phyloP scores from a whole-genome alignment of 2,113 vertebrate genomes.

The Lynx canadensis region DNA sequence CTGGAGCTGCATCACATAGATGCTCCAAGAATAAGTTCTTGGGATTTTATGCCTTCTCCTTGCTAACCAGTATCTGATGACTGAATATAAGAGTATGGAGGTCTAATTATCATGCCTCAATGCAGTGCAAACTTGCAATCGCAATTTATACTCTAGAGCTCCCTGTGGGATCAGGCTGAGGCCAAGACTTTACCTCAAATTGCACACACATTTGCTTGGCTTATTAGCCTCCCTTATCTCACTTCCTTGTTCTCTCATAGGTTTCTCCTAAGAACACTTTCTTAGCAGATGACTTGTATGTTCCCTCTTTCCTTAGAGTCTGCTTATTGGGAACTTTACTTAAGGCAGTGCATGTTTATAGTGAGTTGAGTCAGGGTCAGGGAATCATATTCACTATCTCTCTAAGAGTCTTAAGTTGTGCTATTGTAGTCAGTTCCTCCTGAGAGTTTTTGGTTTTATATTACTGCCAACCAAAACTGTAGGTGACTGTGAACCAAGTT shows the following conservation, averaged over 20 bases:
- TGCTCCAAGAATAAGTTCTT: background rate
- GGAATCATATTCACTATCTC: background rate
- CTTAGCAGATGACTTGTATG: background rate
- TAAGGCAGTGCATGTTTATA: slow-evolving; percentile 2
- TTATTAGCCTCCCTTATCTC: background rate
- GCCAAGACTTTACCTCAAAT: background rate
- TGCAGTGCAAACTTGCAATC: background rate
- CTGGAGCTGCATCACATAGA: background rate
- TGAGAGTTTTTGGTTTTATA: background rate
- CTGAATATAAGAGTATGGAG: background rate
- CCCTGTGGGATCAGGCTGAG: background rate
- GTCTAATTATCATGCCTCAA: background rate
- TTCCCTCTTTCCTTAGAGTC: background rate
- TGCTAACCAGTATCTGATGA: background rate
- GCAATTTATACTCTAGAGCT: background rate
- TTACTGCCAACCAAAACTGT: background rate
- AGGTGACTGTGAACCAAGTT: background rate
- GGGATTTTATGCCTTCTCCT: background rate
- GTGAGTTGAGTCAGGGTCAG: background rate
- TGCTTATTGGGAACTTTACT: background rate
- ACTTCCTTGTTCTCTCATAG: background rate
- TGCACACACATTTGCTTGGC: background rate
- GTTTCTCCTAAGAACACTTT: background rate
- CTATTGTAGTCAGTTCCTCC: background rate
- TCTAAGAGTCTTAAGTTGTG: background rate